Base-by-base conservation (phyloP, 2,888 invertebrate species). In the Harpalus rufipes region DNA sequence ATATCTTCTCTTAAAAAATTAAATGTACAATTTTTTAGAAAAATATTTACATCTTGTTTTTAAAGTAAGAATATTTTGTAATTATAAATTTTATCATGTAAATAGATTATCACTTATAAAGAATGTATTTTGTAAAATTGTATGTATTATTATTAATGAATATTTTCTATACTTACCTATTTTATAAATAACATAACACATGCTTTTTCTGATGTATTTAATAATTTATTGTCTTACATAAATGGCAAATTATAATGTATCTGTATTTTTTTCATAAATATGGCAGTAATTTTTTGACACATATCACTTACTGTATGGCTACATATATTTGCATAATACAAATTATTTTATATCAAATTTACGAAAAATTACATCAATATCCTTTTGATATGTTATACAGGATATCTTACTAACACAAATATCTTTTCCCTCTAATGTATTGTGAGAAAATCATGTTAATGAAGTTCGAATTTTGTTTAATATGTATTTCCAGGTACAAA, bases 171-270 rank as follows among this genome's bases (percentile, higher is more conserved):
- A 44, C 72, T 44, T 44, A 74, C 44, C 72, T 74, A 68, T 44
- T 18, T 44, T 74, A 12, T 14, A 44, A 44, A n/a, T 68, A 65
- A 14, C 25, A 44, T 18, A 68, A 68, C 14, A 74, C 25, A 78
- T 58, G 12, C 32, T 32, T 41, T 51, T 58, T 25, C 44, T 78
- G n/a, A 58, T 58, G 51, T 78, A 78, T 56, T 78, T n/a, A 78
- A 58, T 78, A 78, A 74, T 74, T 78, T 78, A 78, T 78, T 78
- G 78, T 78, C 78, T 78, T 78, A 74, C 74, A 74, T 74, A 58
- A 58, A 78, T 32, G 7, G 21, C 18, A 58, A 78, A 58, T 58
- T 78, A 58, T 78, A 78, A 78, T 51, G 51, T 44, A 51, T 78
- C 78, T 56, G 56, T 78, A 4, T 78, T 56, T 78, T 78, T 25